Percentiles rank a stretch among this genome's conserved stretches.
These are phyloP conservation scores for Trachelus troglodyta DNA, from an alignment of 2,888 invertebrate genomes.

Conservation along the genomic window DNA sequence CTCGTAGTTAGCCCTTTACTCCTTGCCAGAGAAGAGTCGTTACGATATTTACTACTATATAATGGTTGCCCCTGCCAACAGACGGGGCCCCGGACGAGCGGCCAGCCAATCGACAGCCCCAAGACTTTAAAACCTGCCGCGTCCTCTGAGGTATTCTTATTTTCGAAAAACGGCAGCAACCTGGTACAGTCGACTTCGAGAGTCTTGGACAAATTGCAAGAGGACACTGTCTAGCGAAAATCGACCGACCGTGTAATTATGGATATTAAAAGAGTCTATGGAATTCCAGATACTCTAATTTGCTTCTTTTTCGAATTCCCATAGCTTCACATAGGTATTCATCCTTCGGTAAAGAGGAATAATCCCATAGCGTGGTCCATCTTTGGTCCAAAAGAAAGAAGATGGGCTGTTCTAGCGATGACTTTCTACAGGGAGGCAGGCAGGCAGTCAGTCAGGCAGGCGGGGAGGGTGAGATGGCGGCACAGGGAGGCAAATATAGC, in stretches of 20 bases:
- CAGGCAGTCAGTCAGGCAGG: constrained; percentile 40
- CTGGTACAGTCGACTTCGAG: neutral
- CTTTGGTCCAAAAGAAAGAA: neutral
- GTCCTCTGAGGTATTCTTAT: neutral
- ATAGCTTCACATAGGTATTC: neutral
- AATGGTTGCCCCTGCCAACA: constrained; percentile 54
- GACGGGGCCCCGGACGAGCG: constrained; percentile 38
- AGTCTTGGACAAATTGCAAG: neutral
- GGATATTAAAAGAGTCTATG: neutral
- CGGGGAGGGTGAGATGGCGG: neutral
- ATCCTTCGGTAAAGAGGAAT: neutral
- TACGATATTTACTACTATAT: constrained; percentile 66
- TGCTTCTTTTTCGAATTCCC: neutral
- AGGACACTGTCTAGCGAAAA: neutral
- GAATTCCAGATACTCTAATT: neutral
- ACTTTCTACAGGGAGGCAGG: constrained; percentile 23
- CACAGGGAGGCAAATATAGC: constrained; percentile 4
- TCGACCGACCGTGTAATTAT: neutral
- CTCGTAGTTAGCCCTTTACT: constrained; percentile 52
- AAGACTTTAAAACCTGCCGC: neutral
- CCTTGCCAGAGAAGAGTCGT: constrained; percentile 50
- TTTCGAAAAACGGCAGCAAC: neutral
- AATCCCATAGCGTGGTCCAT: neutral
- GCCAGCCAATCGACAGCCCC: neutral
- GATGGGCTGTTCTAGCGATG: constrained; percentile 2